Conservation (phyloP, 1,140 invertebrate species). For the Anoplophora glabripennis region DNA sequence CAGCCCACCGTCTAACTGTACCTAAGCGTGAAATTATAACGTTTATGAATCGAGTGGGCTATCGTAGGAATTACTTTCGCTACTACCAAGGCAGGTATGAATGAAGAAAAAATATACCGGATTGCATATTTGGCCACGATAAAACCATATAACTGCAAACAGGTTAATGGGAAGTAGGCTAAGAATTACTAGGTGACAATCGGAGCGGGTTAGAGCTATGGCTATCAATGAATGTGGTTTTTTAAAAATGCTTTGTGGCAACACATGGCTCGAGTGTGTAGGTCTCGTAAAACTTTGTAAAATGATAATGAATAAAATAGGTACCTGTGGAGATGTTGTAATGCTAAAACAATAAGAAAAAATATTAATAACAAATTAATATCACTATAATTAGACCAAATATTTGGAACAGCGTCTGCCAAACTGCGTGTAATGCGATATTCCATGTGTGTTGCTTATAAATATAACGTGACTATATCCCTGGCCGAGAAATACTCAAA, state of each 20-base stretch:
- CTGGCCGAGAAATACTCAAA: no score
- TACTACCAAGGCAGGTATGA: constrained; percentile 6
- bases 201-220: background rate
- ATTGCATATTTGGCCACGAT: background rate
- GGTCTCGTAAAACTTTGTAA: no score
- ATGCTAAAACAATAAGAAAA: no score
- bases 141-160: background rate
- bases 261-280: no score
- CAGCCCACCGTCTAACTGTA: constrained; percentile 8
- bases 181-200: background rate
- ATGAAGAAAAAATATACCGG: constrained; percentile 3
- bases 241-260: background rate
- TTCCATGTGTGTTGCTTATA: no score
- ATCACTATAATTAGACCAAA: no score
- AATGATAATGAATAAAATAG: no score
- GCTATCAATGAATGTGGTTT: background rate
- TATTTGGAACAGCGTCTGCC: no score
- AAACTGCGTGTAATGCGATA: no score
- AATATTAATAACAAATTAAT: no score
- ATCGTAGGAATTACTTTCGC: constrained; percentile 10
- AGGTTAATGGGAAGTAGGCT: constrained; percentile 5
- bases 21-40: constrained; percentile 1
- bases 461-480: no score
- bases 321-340: no score
- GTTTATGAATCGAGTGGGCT: background rate